phyloP scores from a whole-genome alignment of 2,113 vertebrate genomes.

The Struthidea cinerea region DNA sequence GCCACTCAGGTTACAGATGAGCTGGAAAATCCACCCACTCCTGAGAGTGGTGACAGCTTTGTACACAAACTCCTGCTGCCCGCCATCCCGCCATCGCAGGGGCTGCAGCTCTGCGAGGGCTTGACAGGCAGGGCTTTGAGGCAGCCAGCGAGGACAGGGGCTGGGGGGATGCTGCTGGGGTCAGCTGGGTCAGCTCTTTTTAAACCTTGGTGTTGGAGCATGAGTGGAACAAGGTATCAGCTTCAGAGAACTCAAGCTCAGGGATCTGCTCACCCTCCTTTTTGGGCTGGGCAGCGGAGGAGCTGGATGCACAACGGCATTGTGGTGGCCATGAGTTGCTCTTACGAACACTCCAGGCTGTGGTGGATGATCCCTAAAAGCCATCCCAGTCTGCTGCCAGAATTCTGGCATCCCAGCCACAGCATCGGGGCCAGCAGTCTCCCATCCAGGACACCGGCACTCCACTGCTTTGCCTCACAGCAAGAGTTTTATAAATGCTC shows the following conservation, averaged over 20 bases:
- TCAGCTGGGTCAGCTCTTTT: neutral
- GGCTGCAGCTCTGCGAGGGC: neutral
- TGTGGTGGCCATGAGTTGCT: fast-evolving
- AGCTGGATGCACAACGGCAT: fast-evolving
- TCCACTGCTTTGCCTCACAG: no score
- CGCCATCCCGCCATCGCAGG: neutral
- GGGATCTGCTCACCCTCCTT: neutral
- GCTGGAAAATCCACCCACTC: constrained; percentile 66
- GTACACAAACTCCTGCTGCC: constrained; percentile 51
- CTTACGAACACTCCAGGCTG: neutral
- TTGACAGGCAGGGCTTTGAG: neutral
- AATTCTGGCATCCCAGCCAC: neutral
- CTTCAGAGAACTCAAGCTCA: neutral
- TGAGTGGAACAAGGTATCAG: neutral
- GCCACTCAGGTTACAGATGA: constrained; percentile 68
- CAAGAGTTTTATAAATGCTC: no score
- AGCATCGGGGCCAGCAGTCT: neutral
- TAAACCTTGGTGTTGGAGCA: neutral
- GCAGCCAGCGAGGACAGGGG: neutral
- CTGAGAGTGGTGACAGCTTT: constrained; percentile 59
- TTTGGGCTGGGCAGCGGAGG: neutral
- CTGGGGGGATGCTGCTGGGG: neutral
- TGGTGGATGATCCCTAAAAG: neutral
- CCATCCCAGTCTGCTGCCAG: neutral
- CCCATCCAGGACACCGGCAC: neutral